These are phyloP conservation scores for Addax nasomaculatus DNA, from an alignment of 2,113 vertebrate genomes.

Conservation along the genomic window DNA sequence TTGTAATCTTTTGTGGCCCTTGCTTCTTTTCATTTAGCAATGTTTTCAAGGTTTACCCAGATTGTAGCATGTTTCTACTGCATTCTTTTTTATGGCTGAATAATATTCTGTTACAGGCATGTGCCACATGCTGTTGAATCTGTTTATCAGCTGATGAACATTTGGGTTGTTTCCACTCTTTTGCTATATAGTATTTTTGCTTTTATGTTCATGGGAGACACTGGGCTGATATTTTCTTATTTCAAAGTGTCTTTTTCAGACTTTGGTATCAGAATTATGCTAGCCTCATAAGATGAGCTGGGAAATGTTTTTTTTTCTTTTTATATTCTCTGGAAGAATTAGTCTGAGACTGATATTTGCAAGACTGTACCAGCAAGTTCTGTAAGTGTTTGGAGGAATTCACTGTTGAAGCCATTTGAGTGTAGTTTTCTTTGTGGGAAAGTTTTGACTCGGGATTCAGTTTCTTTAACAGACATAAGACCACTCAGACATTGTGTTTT, in stretches of 20 bases:
- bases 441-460: neutral
- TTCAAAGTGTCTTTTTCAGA: neutral
- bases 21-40: neutral
- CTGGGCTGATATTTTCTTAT: neutral
- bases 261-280: neutral
- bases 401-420: neutral
- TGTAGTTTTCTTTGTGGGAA: neutral
- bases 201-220: neutral
- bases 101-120: neutral
- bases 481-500: neutral
- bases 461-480: neutral
- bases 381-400: neutral
- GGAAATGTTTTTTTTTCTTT: constrained; percentile 11
- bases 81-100: neutral
- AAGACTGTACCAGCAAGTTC: neutral
- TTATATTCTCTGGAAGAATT: neutral
- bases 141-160: neutral
- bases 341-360: neutral
- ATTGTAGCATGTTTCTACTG: neutral
- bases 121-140: neutral
- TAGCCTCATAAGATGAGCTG: neutral
- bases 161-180: neutral
- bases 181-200: neutral
- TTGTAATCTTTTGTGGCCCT: neutral
- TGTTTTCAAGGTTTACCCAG: neutral